Evolutionary conservation across 2,113 vertebrate species (phyloP), one percentile per base, ranked within the genome.

Genomic region (Triplophysa siluroides): DNA sequence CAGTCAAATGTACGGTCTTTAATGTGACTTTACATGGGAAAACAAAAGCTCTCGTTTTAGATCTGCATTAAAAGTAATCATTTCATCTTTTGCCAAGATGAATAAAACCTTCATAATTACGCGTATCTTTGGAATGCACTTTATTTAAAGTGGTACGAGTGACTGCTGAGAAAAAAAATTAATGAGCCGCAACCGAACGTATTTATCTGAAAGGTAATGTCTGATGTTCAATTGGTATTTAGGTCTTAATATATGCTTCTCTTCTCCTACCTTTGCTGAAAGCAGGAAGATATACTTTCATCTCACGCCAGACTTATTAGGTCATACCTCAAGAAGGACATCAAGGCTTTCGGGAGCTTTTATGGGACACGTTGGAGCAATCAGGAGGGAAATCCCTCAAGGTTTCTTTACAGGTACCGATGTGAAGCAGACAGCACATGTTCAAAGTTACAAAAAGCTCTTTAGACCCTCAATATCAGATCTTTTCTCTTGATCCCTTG

Each of bases 241-340:
- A 58, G 54, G 18, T 71, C 16, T 64, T 64, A 41, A 54, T 24
- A 8, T 19, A 41, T 24, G 67, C 24, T 43, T 60, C 33, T 38
- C 41, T 62, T 29, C 26, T 54, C 38, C 24, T 41, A 12, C 6
- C 61, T 71, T 79, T 18, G 23, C 29, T 38, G 23, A 52, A 56
- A 54, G n/a, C 52, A 77, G 47, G 19, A 65, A 10, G 14, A 45
- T 23, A 14, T 12, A 18, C 38, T 76, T 81, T 77, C 52, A 67
- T 76, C 63, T 76, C 12, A 8, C 68, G 71, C 72, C 72, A 81
- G 64, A 63, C 50, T 50, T 58, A 81, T 63, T 76, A 77, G 74
- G 73, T 80, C 73, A 71, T 75, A 43, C 64, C 41, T 65, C 18
- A 38, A 70, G 41, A 79, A 70, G 60, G 29, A 21, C 64, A 62